Evolutionary conservation across 1,140 invertebrate species (phyloP).

Genomic region (Gerris buenoi): DNA sequence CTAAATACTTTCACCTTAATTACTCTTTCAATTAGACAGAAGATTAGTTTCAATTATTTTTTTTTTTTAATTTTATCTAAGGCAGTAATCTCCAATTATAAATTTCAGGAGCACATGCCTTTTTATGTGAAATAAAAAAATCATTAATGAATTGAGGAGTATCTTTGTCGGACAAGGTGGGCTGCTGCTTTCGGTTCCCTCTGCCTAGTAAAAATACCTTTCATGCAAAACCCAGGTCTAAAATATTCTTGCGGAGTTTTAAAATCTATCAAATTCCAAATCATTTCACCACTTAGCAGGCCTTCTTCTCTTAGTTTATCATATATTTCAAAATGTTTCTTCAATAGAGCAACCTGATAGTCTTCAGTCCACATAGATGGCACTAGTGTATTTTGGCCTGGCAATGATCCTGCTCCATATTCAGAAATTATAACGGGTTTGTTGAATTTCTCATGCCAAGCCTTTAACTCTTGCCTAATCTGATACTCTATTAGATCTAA

Average conservation of each 20-base stretch:
- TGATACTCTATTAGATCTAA: constrained; percentile 36
- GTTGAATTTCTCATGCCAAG: constrained; percentile 35
- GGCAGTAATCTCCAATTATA: too few species aligned
- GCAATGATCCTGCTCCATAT: constrained; percentile 48
- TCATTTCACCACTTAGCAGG: constrained; percentile 48
- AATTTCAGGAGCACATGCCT: too few species aligned
- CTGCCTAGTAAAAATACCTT: constrained; percentile 46
- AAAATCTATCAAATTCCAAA: constrained; percentile 61
- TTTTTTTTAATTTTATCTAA: too few species aligned
- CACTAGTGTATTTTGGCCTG: constrained; percentile 39
- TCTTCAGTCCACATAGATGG: constrained; percentile 44
- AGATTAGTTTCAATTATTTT: too few species aligned
- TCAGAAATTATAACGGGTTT: constrained; percentile 48
- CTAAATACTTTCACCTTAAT: too few species aligned
- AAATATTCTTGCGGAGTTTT: constrained; percentile 41
- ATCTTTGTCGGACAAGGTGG: constrained; percentile 35
- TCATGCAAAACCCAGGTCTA: constrained; percentile 43
- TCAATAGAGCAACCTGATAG: constrained; percentile 41
- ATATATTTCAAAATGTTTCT: constrained; percentile 41
- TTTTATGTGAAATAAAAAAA: too few species aligned
- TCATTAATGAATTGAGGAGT: too few species aligned
- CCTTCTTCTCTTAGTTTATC: constrained; percentile 33
- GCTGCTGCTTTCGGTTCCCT: constrained; percentile 45
- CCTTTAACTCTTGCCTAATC: constrained; percentile 33
- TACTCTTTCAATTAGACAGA: too few species aligned